These are phyloP conservation scores for Heliconius sara DNA, from an alignment of 2,888 invertebrate species.

Conservation along the genomic window DNA sequence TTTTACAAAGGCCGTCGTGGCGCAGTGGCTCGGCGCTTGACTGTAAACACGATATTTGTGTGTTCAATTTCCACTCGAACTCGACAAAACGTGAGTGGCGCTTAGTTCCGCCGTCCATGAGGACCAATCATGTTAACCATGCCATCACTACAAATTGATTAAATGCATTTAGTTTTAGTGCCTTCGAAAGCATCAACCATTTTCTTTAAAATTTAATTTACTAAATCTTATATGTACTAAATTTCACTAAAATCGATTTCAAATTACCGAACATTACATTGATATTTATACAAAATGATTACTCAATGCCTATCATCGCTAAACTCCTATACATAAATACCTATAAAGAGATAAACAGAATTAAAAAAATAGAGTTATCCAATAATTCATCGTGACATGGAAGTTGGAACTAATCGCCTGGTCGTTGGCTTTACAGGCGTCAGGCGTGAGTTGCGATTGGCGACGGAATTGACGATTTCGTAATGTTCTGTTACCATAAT, in stretches of 20 bases:
- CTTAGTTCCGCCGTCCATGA: neutral
- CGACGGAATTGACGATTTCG: conserved; percentile 43
- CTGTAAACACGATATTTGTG: neutral
- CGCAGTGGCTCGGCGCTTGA: neutral
- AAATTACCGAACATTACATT: neutral
- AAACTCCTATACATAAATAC: neutral
- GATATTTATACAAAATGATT: neutral
- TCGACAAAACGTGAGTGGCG: neutral
- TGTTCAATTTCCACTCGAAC: neutral
- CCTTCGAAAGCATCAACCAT: neutral
- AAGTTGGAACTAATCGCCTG: conserved; percentile 51
- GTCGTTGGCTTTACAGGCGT: conserved; percentile 48
- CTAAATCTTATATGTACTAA: neutral
- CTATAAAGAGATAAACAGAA: neutral
- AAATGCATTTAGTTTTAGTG: neutral
- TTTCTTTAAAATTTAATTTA: neutral
- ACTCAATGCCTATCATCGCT: too few species aligned
- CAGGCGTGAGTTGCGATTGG: conserved; percentile 35
- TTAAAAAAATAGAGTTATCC: neutral
- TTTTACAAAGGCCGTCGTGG: neutral
- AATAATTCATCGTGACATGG: neutral
- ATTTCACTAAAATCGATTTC: neutral
- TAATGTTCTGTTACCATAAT: conserved; percentile 31
- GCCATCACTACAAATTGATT: too few species aligned
- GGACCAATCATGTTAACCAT: too few species aligned